A percentile compares a stretch with the other conserved stretches of the same genome.
Conservation (phyloP, 2,113 vertebrate species). For the Epinephelus fuscoguttatus region DNA sequence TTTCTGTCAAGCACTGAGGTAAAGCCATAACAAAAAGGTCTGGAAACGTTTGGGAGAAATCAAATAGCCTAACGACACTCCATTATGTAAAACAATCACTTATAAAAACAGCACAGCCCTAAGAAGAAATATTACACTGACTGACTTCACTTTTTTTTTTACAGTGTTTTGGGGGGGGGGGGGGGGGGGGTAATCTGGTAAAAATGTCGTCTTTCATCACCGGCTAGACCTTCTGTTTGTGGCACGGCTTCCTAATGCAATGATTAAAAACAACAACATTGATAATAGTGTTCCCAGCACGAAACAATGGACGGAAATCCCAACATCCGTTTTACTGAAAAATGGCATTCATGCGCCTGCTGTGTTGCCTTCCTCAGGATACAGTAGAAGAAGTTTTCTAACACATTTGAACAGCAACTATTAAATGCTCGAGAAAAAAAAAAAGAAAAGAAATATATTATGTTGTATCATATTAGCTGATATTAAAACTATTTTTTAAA, state of each 20-base stretch:
- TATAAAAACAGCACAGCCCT: background rate
- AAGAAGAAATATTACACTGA: background rate
- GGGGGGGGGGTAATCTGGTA: constrained; percentile 63
- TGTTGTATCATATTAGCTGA: background rate
- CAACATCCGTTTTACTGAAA: constrained; percentile 80
- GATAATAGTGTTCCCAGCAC: constrained; percentile 79
- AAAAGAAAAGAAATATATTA: background rate
- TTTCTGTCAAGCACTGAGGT: background rate
- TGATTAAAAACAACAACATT: constrained; percentile 81
- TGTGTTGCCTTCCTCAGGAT: constrained; percentile 79
- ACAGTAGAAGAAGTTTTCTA: constrained; percentile 68
- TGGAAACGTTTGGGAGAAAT: background rate
- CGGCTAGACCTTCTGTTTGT: constrained; percentile 75
- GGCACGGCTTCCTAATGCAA: constrained; percentile 76
- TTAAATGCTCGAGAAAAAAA: constrained; percentile 16
- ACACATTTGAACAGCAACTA: constrained; percentile 68
- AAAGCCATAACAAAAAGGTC: background rate
- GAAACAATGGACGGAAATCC: constrained; percentile 85
- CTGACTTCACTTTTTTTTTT: background rate
- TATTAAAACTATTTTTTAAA: background rate
- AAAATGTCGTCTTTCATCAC: constrained; percentile 73
- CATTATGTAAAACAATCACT: background rate
- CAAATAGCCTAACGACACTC: background rate
- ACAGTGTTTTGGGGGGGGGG: constrained; percentile 34
- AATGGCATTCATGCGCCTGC: constrained; percentile 76